phyloP scores from a whole-genome alignment of 2,888 invertebrate genomes.

The Acronicta leporina region DNA sequence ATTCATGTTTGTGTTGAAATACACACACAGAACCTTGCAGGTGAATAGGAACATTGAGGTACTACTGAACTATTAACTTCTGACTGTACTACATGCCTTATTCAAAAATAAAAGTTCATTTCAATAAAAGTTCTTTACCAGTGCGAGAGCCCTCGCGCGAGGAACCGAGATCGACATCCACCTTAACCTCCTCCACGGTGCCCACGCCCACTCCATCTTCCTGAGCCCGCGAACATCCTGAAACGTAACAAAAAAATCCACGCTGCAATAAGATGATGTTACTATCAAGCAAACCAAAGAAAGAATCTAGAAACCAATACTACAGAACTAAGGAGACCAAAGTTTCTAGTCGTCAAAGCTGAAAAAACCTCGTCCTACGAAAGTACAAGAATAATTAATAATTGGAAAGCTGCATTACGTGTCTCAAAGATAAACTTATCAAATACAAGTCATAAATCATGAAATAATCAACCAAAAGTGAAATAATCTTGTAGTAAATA shows the following conservation, averaged over 20 bases:
- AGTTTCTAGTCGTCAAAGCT: constrained; percentile 35
- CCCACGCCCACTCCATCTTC: constrained; percentile 82
- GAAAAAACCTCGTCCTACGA: background rate
- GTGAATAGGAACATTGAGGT: no score
- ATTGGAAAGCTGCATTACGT: background rate
- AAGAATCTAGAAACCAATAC: no score
- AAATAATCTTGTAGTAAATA: constrained; percentile 13
- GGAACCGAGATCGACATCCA: constrained; percentile 94
- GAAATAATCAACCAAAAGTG: background rate
- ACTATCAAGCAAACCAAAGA: background rate
- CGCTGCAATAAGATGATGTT: background rate
- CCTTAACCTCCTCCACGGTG: constrained; percentile 87
- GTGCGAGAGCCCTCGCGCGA: constrained; percentile 97
- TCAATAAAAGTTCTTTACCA: no score
- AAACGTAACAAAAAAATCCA: constrained; percentile 30
- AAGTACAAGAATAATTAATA: constrained; percentile 30
- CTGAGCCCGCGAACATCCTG: constrained; percentile 83
- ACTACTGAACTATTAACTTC: no score
- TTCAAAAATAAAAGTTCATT: no score
- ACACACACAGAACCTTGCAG: no score
- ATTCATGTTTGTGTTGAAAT: no score
- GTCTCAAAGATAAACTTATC: background rate
- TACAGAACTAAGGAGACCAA: constrained; percentile 2
- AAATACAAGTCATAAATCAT: constrained; percentile 24
- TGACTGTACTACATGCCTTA: no score